phyloP scores from a whole-genome alignment of 2,797 vertebrate species.

The Coccyzus lansbergi region DNA sequence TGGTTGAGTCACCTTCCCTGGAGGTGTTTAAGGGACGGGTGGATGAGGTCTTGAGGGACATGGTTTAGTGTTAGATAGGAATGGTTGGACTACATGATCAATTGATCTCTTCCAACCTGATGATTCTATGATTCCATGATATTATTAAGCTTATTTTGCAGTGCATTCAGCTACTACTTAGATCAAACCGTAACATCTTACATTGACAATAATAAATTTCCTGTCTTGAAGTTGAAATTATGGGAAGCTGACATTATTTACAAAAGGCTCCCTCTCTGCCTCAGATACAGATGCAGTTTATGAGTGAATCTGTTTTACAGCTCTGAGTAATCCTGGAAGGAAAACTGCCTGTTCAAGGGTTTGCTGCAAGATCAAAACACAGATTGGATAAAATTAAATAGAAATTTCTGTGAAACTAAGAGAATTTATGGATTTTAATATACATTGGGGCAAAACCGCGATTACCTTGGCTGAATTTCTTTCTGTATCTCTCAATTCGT shows the following conservation, averaged over 20 bases:
- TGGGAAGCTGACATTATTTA: neutral
- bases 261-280: neutral
- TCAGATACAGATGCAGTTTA: neutral
- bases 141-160: neutral
- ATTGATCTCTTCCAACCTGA: too few species aligned
- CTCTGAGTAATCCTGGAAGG: neutral
- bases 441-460: neutral
- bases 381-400: neutral
- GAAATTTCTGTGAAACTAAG: neutral
- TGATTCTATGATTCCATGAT: too few species aligned
- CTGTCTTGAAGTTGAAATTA: neutral
- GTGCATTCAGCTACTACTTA: neutral
- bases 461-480: neutral
- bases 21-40: too few species aligned
- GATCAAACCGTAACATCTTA: neutral
- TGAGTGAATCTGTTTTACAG: neutral
- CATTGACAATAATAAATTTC: neutral
- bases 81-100: too few species aligned
- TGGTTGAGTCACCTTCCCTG: too few species aligned
- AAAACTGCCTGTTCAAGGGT: rapidly evolving
- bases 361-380: neutral
- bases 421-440: neutral
- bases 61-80: too few species aligned
- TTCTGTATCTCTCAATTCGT: neutral
- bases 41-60: too few species aligned